Conservation (phyloP, 1,140 invertebrate genomes). For the Trachelipus rathkii region DNA sequence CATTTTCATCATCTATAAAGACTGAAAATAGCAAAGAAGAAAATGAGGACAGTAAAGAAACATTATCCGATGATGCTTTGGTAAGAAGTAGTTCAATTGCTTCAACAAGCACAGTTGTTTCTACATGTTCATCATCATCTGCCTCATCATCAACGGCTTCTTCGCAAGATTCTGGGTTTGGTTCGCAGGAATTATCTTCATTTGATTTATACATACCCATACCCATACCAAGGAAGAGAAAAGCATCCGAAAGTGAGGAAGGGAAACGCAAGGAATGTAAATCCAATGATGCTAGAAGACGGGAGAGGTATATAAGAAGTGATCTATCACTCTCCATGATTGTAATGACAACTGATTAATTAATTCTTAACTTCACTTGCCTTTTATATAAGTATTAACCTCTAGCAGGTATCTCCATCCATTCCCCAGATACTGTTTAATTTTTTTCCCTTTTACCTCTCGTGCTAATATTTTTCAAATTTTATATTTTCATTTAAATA, state of each 20-base stretch:
- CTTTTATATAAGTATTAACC: no score
- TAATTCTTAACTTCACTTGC: no score
- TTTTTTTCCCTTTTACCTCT: no score
- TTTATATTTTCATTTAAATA: no score
- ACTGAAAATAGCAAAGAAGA: background rate
- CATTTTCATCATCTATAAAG: background rate
- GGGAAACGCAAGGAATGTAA: constrained; percentile 16
- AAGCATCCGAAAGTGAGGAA: constrained; percentile 16
- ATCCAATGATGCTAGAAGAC: no score
- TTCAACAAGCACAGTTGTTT: background rate
- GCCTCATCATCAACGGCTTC: background rate
- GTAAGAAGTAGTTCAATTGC: constrained; percentile 1
- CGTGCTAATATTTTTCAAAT: no score
- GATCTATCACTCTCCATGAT: no score
- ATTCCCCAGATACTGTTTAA: no score
- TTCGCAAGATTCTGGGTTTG: constrained; percentile 33
- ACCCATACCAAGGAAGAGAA: constrained; percentile 21
- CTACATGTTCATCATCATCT: background rate
- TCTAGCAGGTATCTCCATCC: no score
- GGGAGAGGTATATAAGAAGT: no score
- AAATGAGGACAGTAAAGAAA: background rate
- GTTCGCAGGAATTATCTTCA: constrained; percentile 24
- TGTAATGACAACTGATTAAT: no score
- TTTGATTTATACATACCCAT: background rate
- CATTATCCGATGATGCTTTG: background rate